Evolutionary conservation across 35 echinoderm and acorn worm species (phyloP).

Genomic region (Diadema setosum): DNA sequence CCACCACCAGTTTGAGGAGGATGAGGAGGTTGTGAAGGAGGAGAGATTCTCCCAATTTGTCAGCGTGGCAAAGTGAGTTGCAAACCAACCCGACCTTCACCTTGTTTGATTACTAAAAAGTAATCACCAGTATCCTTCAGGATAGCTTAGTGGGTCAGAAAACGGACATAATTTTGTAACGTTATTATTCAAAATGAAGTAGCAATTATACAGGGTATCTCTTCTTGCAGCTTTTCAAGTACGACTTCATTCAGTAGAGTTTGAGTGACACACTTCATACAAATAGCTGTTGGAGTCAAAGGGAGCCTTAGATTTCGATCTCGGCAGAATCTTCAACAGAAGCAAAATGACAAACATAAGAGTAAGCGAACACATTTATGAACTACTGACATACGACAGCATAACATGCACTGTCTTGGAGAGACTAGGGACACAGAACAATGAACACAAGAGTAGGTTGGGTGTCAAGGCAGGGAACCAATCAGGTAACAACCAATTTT

Average conservation of each 20-base stretch:
- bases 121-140: neutral
- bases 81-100: neutral
- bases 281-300: neutral
- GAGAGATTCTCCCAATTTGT: slow-evolving; percentile 68
- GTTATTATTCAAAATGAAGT: neutral
- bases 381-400: no score
- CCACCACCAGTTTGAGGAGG: slow-evolving; percentile 7
- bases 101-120: neutral
- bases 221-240: neutral
- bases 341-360: no score
- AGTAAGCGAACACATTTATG: no score
- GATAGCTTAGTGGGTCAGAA: neutral
- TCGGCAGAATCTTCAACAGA: no score
- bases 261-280: neutral
- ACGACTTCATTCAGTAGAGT: neutral
- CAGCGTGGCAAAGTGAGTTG: slow-evolving; percentile 75
- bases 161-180: neutral
- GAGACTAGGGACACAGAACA: no score
- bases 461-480: no score
- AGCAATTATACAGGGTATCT: neutral
- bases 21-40: neutral
- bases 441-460: no score
- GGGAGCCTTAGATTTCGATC: no score
- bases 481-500: no score
- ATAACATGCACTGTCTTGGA: no score